Evolutionary conservation across 1,140 invertebrate genomes (phyloP).

Genomic region (Temnothorax curvispinosus): DNA sequence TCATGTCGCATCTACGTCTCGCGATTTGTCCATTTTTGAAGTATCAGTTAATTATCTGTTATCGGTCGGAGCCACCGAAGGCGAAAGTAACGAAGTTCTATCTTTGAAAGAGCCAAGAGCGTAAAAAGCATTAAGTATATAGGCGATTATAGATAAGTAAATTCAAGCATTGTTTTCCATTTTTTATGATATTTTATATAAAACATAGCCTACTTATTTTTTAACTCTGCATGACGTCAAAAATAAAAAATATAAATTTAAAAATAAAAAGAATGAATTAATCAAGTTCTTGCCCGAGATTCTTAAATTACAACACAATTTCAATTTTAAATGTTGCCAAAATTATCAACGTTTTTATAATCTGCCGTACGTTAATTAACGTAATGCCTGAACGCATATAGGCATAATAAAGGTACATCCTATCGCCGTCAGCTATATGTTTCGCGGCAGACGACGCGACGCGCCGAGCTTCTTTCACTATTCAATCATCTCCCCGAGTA

Average conservation of each 20-base stretch:
- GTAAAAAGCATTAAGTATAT: background rate
- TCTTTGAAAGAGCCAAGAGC: background rate
- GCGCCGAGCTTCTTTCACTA: slow-evolving; percentile 41
- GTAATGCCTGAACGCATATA: background rate
- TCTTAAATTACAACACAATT: background rate
- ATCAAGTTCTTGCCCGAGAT: background rate
- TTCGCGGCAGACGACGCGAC: slow-evolving; percentile 30
- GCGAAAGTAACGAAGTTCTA: background rate
- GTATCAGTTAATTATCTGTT: background rate
- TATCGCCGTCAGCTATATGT: background rate
- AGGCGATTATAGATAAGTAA: background rate
- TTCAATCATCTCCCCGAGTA: slow-evolving; percentile 52
- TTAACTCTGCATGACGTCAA: background rate
- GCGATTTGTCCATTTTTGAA: background rate
- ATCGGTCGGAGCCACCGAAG: background rate
- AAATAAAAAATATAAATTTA: background rate
- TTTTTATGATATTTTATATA: background rate
- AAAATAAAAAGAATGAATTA: background rate
- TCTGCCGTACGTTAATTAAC: too few relatives aligned
- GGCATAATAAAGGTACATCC: background rate
- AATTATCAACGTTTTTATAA: background rate
- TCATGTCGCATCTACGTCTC: background rate
- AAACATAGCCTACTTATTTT: background rate
- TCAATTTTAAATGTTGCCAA: background rate
- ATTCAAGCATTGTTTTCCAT: background rate